These are phyloP conservation scores for Halichondria panicea DNA, from an alignment of 37 sponge, comb jelly and placozoan species.

Conservation along the genomic window DNA sequence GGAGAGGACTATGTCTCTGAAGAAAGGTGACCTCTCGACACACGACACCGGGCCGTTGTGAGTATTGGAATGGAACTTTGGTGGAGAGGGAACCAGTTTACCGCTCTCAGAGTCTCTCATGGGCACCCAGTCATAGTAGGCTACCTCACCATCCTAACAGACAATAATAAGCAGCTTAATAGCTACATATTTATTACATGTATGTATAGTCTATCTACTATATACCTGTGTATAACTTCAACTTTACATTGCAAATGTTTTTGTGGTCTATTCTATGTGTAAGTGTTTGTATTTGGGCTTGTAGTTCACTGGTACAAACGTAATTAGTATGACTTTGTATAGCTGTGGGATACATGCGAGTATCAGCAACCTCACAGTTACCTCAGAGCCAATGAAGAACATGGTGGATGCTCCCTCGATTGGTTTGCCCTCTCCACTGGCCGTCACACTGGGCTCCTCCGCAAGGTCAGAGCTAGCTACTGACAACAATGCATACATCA, in stretches of 20 bases:
- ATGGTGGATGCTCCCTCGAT: conserved; percentile 68
- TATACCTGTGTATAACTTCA: too few species aligned
- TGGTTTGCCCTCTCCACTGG: conserved; percentile 2
- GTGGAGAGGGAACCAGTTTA: conserved; percentile 63
- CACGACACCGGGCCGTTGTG: conserved; percentile 79
- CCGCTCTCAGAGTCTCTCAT: conserved; percentile 89
- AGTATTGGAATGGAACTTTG: conserved; percentile 44
- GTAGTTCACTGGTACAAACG: too few species aligned
- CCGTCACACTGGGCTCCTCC: neutral
- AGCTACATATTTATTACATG: too few species aligned
- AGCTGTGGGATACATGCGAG: too few species aligned
- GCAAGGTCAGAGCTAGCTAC: too few species aligned
- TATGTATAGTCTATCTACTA: too few species aligned
- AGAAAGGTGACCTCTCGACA: conserved; percentile 94
- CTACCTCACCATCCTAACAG: conserved; percentile 90
- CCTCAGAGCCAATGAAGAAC: conserved; percentile 93
- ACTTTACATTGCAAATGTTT: too few species aligned
- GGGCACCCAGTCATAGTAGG: conserved; percentile 84
- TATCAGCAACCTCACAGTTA: too few species aligned
- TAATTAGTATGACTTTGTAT: neutral
- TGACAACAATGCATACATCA: too few species aligned
- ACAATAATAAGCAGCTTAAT: too few species aligned
- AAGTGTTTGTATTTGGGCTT: too few species aligned
- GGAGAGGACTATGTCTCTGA: conserved; percentile 85
- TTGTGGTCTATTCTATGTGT: too few species aligned